These are phyloP conservation scores for Crematogaster levior DNA, from an alignment of 2,888 invertebrate genomes.

Conservation along the genomic window DNA sequence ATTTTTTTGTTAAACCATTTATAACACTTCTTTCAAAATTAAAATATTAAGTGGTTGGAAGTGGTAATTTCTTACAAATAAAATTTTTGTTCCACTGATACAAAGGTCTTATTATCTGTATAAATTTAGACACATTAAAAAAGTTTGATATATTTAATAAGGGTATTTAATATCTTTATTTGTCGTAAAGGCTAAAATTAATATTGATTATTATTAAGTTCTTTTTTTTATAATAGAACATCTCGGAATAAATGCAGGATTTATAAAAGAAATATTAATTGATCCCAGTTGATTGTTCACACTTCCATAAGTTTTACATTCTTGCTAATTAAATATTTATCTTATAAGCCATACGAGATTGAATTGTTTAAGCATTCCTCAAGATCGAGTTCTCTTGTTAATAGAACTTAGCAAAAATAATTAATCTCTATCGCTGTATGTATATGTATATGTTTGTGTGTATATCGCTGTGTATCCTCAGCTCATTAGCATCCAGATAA, in stretches of 20 bases:
- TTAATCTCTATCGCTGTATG: background rate
- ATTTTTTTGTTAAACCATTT: background rate
- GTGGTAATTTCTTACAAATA: background rate
- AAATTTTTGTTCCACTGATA: background rate
- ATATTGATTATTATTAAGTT: background rate
- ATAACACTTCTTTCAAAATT: background rate
- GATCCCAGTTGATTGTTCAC: background rate
- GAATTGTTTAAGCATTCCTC: background rate
- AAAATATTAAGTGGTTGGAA: background rate
- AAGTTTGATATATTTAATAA: background rate
- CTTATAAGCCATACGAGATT: background rate
- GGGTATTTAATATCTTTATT: background rate
- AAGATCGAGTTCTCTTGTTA: background rate
- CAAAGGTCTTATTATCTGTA: background rate
- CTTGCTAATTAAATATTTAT: constrained; percentile 1
- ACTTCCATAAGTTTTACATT: background rate
- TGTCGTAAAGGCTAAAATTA: background rate
- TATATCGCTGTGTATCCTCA: background rate
- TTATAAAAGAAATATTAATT: background rate
- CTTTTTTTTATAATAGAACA: background rate
- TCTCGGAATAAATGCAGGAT: background rate
- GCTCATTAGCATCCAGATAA: background rate
- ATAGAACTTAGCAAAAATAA: background rate
- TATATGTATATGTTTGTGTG: background rate
- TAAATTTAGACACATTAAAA: background rate